These are phyloP conservation scores for Heliconius sara DNA, from an alignment of 2,888 invertebrate species.

Conservation along the genomic window DNA sequence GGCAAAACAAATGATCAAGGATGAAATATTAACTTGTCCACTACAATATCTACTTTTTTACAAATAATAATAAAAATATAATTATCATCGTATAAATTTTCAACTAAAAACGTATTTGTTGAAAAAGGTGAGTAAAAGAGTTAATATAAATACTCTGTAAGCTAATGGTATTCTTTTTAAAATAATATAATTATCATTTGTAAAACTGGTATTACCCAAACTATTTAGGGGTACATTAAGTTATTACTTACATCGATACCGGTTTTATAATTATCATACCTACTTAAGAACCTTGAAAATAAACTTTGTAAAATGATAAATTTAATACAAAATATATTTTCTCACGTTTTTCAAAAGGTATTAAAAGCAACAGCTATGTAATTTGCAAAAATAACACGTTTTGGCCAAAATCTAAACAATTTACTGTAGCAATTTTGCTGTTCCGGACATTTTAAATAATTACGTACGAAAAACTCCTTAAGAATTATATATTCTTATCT, in stretches of 20 bases:
- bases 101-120: no score
- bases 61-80: neutral
- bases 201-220: neutral
- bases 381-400: constrained; percentile 4
- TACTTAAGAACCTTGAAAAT: constrained; percentile 10
- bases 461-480: neutral
- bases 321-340: neutral
- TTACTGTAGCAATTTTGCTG: neutral
- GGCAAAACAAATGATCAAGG: no score
- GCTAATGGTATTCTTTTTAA: neutral
- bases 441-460: neutral
- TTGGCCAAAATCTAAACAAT: neutral
- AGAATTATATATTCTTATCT: neutral
- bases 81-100: neutral
- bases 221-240: neutral
- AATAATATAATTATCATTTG: neutral
- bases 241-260: neutral
- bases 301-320: neutral
- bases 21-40: no score
- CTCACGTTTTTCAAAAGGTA: neutral
- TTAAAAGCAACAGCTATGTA: neutral
- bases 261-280: neutral
- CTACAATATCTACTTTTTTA: no score
- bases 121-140: no score
- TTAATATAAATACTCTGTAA: neutral